Base-by-base conservation (phyloP, 2,888 invertebrate species). In the Drosophila longiperda region DNA sequence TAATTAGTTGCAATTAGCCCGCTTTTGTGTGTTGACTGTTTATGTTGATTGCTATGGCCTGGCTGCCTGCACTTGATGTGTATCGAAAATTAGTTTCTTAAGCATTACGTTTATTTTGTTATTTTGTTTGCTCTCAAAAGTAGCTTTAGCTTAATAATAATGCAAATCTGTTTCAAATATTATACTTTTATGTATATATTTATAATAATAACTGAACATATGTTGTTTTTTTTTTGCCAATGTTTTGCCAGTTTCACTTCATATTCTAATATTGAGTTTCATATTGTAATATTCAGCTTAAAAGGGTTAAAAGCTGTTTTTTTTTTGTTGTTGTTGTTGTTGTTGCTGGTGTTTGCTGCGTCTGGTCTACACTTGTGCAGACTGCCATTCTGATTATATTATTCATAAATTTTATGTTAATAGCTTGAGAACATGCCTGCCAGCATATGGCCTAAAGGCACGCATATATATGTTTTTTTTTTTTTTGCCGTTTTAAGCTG, bases 341-440 rank as follows among this genome's bases (percentile, higher is more conserved):
- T 34, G 36, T n/a, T 26, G 48, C 23, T 23, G 23, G 23, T 73
- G 65, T 48, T 66, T 63, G 53, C 36, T 59, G 62, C 42, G 58
- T 26, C 57, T 40, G 57, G 50, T 60, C 61, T 64, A 49, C 80
- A 80, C 68, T 74, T 86, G 75, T 69, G 74, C 68, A 66, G 75
- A 71, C 63, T 71, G 73, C 67, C 78, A 76, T 71, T 80, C 75
- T 48, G 45, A 69, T 50, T 26, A 63, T 77, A 87, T 81, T 68
- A 85, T 74, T 66, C 90, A 79, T 89, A 84, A 79, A 90, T 87
- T 82, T 73, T 33, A 82, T 84, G 87, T 77, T 87, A 84, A 89
- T 87, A 84, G 82, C 58, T 17, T 54, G 23, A 75, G 67, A 59
- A 80, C 75, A 74, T 65, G 59, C 8, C 66, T 38, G 54, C 15